Evolutionary conservation across 2,888 invertebrate species (phyloP).

Genomic region (Pinctada fucata): DNA sequence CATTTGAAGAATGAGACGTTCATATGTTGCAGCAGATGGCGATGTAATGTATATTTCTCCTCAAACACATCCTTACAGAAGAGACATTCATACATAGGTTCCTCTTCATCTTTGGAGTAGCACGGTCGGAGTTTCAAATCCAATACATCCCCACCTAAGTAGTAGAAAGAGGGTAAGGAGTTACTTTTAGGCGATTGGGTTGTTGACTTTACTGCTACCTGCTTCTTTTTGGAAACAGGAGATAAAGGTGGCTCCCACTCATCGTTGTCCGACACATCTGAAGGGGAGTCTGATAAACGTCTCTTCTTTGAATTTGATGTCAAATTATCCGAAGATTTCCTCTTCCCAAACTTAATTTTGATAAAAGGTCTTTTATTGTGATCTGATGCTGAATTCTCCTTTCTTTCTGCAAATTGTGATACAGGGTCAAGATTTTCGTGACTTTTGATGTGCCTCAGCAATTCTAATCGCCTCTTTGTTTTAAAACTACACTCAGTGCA

Average conservation of each 20-base stretch:
- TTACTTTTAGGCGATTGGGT: not conserved
- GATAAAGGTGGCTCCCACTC: not conserved
- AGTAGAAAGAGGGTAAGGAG: conserved; percentile 17
- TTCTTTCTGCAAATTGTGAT: conserved; percentile 17
- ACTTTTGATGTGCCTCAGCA: conserved; percentile 51
- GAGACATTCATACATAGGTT: conserved; percentile 54
- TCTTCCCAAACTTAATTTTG: conserved; percentile 28
- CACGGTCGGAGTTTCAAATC: conserved; percentile 52
- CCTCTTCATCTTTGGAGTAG: conserved; percentile 48
- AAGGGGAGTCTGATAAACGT: not conserved
- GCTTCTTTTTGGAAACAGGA: conserved; percentile 7
- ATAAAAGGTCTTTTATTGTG: conserved; percentile 24
- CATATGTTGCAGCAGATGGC: conserved; percentile 66
- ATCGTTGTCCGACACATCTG: not conserved
- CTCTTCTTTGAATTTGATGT: not conserved
- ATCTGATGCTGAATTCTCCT: conserved; percentile 24
- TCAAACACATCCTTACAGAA: conserved; percentile 63
- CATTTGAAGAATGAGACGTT: conserved; percentile 66
- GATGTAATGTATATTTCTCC: conserved; percentile 66
- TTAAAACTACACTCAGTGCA: conserved; percentile 61
- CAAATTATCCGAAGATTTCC: not conserved
- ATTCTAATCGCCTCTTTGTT: conserved; percentile 48
- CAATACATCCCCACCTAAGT: conserved; percentile 55
- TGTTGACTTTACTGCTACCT: conserved; percentile 27
- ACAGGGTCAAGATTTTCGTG: conserved; percentile 52